A percentile compares a stretch with the other conserved stretches of the same genome.
Evolutionary conservation across 2,888 invertebrate genomes (phyloP).

Genomic region (Copidosoma aretas): DNA sequence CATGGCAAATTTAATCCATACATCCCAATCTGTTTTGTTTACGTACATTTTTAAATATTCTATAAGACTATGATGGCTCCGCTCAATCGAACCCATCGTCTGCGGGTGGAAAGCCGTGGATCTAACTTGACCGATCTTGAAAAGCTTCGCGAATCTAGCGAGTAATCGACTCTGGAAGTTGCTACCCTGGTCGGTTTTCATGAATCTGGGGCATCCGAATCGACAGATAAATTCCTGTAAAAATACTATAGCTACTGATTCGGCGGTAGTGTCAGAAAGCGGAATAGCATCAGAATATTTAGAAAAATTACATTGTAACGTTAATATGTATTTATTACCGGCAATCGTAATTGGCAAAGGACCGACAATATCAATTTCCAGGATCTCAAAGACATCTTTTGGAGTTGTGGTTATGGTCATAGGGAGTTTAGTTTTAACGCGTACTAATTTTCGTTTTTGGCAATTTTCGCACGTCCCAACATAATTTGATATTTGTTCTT

Average conservation of each 20-base stretch:
- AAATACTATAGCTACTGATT: background rate
- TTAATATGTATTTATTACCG: constrained; percentile 3
- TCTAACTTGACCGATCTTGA: background rate
- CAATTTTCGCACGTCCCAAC: background rate
- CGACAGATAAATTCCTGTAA: background rate
- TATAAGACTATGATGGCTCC: background rate
- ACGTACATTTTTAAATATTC: constrained; percentile 4
- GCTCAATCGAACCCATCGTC: background rate
- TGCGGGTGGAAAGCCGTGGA: background rate
- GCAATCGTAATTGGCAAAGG: background rate
- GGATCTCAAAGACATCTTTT: background rate
- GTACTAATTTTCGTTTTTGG: background rate
- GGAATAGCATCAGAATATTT: constrained; percentile 5
- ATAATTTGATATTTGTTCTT: background rate
- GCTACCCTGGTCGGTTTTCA: constrained; percentile 1
- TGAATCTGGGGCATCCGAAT: background rate
- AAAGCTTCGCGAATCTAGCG: background rate
- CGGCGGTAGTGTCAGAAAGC: background rate
- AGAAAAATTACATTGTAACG: constrained; percentile 1
- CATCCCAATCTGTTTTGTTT: background rate
- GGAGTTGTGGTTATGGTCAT: constrained; percentile 13
- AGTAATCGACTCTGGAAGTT: background rate
- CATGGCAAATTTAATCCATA: background rate
- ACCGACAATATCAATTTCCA: constrained; percentile 12
- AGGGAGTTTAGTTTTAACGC: background rate